phyloP scores from a whole-genome alignment of 2,113 vertebrate species.

The Geothlypis trichas region DNA sequence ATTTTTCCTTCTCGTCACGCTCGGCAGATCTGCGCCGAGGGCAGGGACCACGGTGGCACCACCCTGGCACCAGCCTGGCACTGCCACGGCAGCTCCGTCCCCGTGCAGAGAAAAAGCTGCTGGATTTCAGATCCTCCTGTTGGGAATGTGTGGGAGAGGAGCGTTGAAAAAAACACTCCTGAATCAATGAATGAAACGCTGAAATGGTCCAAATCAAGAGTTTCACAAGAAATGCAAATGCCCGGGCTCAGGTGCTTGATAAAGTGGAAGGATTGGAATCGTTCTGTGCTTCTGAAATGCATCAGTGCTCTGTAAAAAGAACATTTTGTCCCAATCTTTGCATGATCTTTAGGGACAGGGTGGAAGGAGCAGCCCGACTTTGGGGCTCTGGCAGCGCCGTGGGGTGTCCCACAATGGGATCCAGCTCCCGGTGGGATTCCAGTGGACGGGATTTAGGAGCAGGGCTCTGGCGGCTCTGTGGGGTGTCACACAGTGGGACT shows the following conservation, averaged over 20 bases:
- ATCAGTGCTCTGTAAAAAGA: neutral
- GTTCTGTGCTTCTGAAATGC: neutral
- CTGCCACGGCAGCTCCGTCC: neutral
- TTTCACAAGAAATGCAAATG: neutral
- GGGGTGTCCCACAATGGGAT: no score
- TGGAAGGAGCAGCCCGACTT: rapidly evolving
- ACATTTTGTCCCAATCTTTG: neutral
- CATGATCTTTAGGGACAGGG: neutral
- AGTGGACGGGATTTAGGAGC: rapidly evolving
- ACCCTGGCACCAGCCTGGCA: neutral
- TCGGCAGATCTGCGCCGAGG: neutral
- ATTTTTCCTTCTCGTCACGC: neutral
- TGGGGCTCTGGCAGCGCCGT: rapidly evolving
- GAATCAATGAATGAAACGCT: no score
- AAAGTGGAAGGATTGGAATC: rapidly evolving
- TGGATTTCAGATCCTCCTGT: constrained; percentile 13
- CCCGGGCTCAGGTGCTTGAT: neutral
- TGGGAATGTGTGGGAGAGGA: neutral
- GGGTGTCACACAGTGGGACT: no score
- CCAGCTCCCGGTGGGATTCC: neutral
- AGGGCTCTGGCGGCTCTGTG: rapidly evolving
- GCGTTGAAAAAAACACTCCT: neutral
- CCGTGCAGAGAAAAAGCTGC: neutral
- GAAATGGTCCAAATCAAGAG: neutral
- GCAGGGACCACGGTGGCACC: neutral